Percentiles rank a stretch among this genome's conserved stretches.
Conservation (phyloP, 1,140 invertebrate genomes). For the Schlechtendalia chinensis region DNA sequence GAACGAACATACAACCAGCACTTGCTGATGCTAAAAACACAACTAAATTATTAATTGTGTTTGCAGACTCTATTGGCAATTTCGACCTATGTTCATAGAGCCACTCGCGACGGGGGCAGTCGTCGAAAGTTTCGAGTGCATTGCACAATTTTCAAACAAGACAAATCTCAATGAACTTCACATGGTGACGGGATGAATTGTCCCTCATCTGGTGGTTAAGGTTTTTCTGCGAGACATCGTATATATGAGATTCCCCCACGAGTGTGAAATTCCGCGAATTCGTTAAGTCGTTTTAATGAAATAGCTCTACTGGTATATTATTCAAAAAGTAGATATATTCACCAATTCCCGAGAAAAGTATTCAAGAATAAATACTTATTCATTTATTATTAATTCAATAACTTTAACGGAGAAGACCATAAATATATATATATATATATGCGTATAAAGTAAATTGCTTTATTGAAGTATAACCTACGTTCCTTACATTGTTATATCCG, state of each 20-base stretch:
- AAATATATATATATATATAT: too few relatives aligned
- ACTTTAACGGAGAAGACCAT: conserved; percentile 8
- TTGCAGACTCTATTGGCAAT: not conserved
- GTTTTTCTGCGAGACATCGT: not conserved
- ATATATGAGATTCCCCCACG: not conserved
- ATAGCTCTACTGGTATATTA: conserved; percentile 24
- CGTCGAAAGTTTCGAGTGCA: conserved; percentile 1
- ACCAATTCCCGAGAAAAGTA: not conserved
- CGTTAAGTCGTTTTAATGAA: conserved; percentile 35
- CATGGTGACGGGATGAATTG: not conserved
- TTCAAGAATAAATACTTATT: conserved; percentile 4
- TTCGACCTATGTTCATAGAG: not conserved
- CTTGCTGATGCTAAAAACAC: conserved; percentile 4
- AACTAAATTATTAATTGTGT: not conserved
- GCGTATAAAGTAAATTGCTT: conserved; percentile 22
- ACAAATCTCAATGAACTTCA: conserved; percentile 16
- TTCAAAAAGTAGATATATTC: conserved; percentile 22
- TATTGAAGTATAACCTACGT: not conserved
- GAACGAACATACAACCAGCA: not conserved
- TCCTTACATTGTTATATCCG: not conserved
- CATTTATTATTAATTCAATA: conserved; percentile 23
- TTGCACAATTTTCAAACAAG: not conserved
- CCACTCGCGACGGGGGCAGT: not conserved
- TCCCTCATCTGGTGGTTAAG: not conserved
- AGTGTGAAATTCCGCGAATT: conserved; percentile 20